Conservation (phyloP, 2,113 vertebrate genomes). For the Bubo blakistoni region DNA sequence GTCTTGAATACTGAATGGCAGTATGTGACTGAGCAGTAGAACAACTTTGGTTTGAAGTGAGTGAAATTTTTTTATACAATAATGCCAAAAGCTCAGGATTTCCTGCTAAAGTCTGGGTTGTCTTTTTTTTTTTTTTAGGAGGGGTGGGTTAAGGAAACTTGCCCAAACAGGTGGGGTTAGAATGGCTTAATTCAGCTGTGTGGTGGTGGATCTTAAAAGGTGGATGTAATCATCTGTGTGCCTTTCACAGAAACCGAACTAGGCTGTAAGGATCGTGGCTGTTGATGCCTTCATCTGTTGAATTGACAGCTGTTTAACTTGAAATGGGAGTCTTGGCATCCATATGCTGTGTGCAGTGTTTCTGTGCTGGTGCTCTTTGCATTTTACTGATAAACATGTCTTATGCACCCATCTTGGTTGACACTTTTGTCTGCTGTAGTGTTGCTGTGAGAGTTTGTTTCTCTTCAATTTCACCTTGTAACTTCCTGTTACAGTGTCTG, state of each 20-base stretch:
- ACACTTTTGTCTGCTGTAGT: fast-evolving
- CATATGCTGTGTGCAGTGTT: fast-evolving
- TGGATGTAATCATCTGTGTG: fast-evolving
- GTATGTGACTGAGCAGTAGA: fast-evolving
- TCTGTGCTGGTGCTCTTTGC: fast-evolving
- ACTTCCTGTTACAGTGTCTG: fast-evolving
- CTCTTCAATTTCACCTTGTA: no score
- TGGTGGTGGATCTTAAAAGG: fast-evolving
- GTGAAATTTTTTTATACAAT: fast-evolving
- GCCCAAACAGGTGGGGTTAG: fast-evolving
- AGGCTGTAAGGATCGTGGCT: fast-evolving
- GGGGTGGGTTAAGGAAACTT: neutral
- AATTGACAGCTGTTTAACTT: fast-evolving
- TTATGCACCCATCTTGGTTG: fast-evolving
- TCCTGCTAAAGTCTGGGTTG: fast-evolving
- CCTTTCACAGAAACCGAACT: fast-evolving
- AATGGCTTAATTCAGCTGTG: fast-evolving
- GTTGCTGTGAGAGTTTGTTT: neutral
- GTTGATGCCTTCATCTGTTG: fast-evolving
- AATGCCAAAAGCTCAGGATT: fast-evolving
- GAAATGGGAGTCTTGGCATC: fast-evolving
- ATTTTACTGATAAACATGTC: fast-evolving
- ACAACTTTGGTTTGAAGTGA: fast-evolving
- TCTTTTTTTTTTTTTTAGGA: fast-evolving
- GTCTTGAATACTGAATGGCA: fast-evolving